Evolutionary conservation across 2,888 invertebrate species (phyloP).

Genomic region (Salticus scenicus): DNA sequence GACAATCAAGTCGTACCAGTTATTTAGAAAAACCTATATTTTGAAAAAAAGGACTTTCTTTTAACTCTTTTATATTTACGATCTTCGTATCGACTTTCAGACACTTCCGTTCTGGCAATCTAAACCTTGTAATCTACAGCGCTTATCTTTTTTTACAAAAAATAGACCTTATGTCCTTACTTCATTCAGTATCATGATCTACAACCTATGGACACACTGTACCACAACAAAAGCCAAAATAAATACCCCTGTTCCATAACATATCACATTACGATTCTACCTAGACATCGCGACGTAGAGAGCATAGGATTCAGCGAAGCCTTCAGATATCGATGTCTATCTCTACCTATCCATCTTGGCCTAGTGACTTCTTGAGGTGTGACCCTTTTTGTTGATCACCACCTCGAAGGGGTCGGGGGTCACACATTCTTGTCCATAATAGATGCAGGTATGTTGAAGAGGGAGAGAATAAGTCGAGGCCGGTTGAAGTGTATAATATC

Average conservation of each 20-base stretch:
- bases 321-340: not conserved
- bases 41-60: no score
- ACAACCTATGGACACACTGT: not conserved
- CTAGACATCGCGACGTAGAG: no score
- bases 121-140: no score
- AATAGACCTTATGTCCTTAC: no score
- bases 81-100: no score
- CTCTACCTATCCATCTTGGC: slow-evolving; percentile 40
- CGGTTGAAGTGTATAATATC: not conserved
- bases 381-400: slow-evolving; percentile 17
- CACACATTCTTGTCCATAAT: not conserved
- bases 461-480: not conserved
- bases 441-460: slow-evolving; percentile 36
- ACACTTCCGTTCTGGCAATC: no score
- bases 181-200: no score
- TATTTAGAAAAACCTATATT: no score
- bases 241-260: not conserved
- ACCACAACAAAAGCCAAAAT: not conserved
- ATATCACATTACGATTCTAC: slow-evolving; percentile 5
- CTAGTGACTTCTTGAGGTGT: not conserved
- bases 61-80: no score
- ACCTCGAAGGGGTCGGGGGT: not conserved
- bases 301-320: not conserved
- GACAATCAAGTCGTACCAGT: no score
- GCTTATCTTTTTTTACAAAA: no score